Base-by-base conservation (phyloP, 2,888 invertebrate genomes). In the Drosophila birchii region DNA sequence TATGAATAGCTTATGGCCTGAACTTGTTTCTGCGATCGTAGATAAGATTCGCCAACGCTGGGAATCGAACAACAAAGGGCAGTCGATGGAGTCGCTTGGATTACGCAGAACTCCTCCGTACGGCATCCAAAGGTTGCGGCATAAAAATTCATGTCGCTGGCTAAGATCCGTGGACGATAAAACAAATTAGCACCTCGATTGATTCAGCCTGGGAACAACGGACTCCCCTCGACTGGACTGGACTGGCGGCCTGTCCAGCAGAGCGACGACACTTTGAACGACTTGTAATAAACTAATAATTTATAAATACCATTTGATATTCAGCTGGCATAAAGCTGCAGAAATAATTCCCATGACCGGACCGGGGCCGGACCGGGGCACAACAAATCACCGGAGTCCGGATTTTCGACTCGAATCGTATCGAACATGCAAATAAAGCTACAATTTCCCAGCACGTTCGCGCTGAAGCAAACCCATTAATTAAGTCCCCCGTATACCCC, bases 401-500 rank as follows among this genome's bases (percentile, higher is more conserved):
- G 72, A 64, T 60, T 56, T 47, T 57, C 53, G 75, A 57, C 45
- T 54, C 34, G 53, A 36, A 38, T 53, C 29, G 53, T 68, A 59
- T 38, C 36, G 74, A 83, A 87, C 80, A 84, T 88, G 79, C 84
- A 88, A 83, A 85, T 88, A 63, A 45, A 62, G 36, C 55, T 66
- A 77, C 75, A 79, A 82, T 89, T 88, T 88, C 88, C 84, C 90
- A 88, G 89, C 88, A 88, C 88, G 88, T 90, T 86, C 80, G 71
- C 71, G 64, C 45, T 36, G 79, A 61, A 63, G 67, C 82, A 90
- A 85, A 75, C 77, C 80, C 90, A 88, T 88, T 88, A 88, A 90
- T 88, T 90, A 89, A 83, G 63, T 69, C 83, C 88, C 81, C 80
- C 39, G n/a, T n/a, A 44, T 68, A 74, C 71, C 39, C 72, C 77